These are phyloP conservation scores for Triplophysa yarkandensis DNA, from an alignment of 2,797 vertebrate genomes.

Conservation along the genomic window DNA sequence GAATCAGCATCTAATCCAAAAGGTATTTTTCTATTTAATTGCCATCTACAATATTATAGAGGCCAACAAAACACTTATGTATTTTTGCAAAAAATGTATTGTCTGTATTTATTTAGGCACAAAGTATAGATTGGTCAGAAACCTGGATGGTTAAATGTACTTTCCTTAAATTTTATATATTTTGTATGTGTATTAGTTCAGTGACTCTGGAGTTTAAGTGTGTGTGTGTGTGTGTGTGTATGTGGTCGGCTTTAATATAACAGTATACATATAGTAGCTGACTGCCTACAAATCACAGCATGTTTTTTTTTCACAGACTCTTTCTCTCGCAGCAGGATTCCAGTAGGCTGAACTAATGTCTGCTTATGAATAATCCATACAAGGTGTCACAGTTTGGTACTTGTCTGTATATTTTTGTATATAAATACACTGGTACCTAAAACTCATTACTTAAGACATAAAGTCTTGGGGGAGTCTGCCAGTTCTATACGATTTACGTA, in stretches of 20 bases:
- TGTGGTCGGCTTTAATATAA: slow-evolving; percentile 28
- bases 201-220: slow-evolving; percentile 28
- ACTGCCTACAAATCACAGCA: slow-evolving; percentile 43
- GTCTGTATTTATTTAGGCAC: background rate
- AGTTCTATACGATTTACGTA: slow-evolving; percentile 13
- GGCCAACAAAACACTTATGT: background rate
- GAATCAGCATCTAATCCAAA: background rate
- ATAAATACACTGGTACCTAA: slow-evolving; percentile 16
- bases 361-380: slow-evolving; percentile 45
- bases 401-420: slow-evolving; percentile 33
- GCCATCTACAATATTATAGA: background rate
- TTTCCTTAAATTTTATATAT: background rate
- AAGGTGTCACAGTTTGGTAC: slow-evolving; percentile 32
- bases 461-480: background rate
- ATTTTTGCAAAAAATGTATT: background rate
- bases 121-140: background rate
- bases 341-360: slow-evolving; percentile 39
- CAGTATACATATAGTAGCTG: slow-evolving; percentile 36
- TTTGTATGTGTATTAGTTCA: slow-evolving; percentile 31
- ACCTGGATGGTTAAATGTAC: background rate
- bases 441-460: slow-evolving; percentile 22
- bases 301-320: slow-evolving; percentile 33
- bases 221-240: slow-evolving; percentile 8
- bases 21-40: slow-evolving; percentile 21
- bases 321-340: slow-evolving; percentile 40